phyloP scores from a whole-genome alignment of 2,797 vertebrate genomes.

The Melanotaenia boesemani region DNA sequence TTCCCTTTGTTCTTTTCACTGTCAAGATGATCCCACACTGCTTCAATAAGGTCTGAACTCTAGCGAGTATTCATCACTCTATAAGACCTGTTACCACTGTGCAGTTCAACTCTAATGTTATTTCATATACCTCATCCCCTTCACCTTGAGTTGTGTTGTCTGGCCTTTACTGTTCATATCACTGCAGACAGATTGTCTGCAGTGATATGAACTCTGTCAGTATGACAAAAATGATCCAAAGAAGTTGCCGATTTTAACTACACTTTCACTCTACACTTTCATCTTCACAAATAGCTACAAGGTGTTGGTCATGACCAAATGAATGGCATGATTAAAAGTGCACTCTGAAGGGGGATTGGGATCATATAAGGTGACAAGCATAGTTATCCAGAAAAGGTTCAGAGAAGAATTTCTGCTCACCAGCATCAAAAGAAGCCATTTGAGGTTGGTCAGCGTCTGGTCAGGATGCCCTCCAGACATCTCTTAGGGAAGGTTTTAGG shows the following conservation, averaged over 20 bases:
- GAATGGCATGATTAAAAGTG: background rate
- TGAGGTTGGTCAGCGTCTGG: background rate
- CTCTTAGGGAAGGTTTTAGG: background rate
- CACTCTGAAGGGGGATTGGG: background rate
- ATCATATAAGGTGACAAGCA: background rate
- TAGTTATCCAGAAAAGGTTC: background rate
- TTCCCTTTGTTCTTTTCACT: background rate
- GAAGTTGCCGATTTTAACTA: background rate
- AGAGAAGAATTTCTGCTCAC: background rate
- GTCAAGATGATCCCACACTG: background rate
- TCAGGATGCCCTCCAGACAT: background rate
- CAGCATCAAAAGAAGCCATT: background rate
- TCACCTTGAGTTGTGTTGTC: too few relatives aligned
- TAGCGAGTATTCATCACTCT: background rate
- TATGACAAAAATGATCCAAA: background rate
- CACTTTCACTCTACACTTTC: background rate
- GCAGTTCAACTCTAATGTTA: background rate
- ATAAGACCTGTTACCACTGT: background rate
- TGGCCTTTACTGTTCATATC: background rate
- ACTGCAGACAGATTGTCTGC: background rate
- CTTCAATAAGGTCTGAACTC: background rate
- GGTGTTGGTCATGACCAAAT: background rate
- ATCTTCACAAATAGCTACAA: background rate
- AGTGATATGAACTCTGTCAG: background rate
- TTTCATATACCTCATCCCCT: background rate